Evolutionary conservation across 30 jellyfish, hydroid and myxozoan species (phyloP).

Genomic region (Cassiopea xamachana): DNA sequence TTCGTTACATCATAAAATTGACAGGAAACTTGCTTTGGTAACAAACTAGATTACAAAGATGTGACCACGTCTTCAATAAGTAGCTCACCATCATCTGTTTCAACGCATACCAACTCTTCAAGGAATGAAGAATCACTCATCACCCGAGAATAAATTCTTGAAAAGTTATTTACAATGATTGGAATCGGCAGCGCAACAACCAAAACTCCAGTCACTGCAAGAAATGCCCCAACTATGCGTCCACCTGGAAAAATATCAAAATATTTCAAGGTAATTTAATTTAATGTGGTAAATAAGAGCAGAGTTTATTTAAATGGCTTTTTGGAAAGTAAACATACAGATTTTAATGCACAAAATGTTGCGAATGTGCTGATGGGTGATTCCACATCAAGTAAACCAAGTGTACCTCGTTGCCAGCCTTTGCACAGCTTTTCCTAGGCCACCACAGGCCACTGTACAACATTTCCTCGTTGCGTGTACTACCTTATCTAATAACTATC

Average conservation of each 20-base stretch:
- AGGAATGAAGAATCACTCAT: conserved; percentile 76
- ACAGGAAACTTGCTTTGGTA: too few relatives aligned
- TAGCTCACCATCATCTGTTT: conserved; percentile 61
- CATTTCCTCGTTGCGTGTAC: too few relatives aligned
- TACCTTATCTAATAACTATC: too few relatives aligned
- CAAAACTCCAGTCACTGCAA: conserved; percentile 88
- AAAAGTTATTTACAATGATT: conserved; percentile 79
- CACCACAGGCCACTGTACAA: too few relatives aligned
- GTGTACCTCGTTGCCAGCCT: too few relatives aligned
- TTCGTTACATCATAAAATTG: too few relatives aligned
- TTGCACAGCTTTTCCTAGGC: too few relatives aligned
- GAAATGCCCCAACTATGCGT: conserved; percentile 67
- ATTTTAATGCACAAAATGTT: too few relatives aligned
- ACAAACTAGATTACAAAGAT: conserved; percentile 17
- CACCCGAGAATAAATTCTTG: conserved; percentile 69
- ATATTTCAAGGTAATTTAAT: not conserved
- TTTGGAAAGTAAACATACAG: too few relatives aligned
- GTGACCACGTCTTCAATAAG: conserved; percentile 64
- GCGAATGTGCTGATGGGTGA: too few relatives aligned
- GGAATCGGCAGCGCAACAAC: conserved; percentile 95
- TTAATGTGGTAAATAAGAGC: not conserved
- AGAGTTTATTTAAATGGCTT: too few relatives aligned
- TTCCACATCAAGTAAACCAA: too few relatives aligned
- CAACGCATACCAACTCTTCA: conserved; percentile 56
- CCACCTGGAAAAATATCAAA: conserved; percentile 60